Conservation (phyloP, 2,113 vertebrate species). For the Ariopsis seemanni region DNA sequence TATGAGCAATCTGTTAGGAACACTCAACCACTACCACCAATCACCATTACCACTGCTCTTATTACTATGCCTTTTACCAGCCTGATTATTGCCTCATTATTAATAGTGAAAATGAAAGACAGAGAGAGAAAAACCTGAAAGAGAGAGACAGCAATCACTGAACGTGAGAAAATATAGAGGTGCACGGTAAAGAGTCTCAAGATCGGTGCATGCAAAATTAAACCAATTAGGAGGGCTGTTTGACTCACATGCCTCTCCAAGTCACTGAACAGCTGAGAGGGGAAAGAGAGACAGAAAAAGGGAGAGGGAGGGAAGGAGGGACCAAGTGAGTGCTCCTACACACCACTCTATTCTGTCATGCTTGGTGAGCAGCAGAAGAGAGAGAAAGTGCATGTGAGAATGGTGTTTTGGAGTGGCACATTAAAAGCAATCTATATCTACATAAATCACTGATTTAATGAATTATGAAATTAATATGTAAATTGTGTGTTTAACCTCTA, state of each 20-base stretch:
- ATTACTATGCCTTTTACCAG: conserved; percentile 56
- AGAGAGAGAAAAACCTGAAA: not conserved
- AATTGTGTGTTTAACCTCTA: conserved; percentile 94
- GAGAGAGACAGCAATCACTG: conserved; percentile 23
- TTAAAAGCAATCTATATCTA: conserved; percentile 88
- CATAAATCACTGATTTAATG: conserved; percentile 93
- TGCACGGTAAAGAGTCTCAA: conserved; percentile 54
- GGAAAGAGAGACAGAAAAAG: not conserved
- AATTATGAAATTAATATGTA: conserved; percentile 97
- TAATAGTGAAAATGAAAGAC: conserved; percentile 41
- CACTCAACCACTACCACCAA: conserved; percentile 51
- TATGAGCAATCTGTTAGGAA: conserved; percentile 52
- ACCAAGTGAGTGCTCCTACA: conserved; percentile 46
- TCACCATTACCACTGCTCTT: conserved; percentile 54
- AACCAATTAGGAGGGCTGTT: conserved; percentile 60
- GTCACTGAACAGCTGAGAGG: conserved; percentile 46
- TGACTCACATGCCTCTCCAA: conserved; percentile 54
- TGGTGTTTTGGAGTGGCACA: conserved; percentile 67
- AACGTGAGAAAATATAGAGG: conserved; percentile 40
- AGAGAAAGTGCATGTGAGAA: conserved; percentile 60
- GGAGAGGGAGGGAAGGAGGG: conserved; percentile 21
- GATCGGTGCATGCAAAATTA: conserved; percentile 57
- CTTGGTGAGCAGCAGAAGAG: conserved; percentile 62
- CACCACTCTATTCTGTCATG: conserved; percentile 73
- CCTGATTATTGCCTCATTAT: conserved; percentile 56